phyloP scores from a whole-genome alignment of 2,113 vertebrate species.

The Osmerus mordax region DNA sequence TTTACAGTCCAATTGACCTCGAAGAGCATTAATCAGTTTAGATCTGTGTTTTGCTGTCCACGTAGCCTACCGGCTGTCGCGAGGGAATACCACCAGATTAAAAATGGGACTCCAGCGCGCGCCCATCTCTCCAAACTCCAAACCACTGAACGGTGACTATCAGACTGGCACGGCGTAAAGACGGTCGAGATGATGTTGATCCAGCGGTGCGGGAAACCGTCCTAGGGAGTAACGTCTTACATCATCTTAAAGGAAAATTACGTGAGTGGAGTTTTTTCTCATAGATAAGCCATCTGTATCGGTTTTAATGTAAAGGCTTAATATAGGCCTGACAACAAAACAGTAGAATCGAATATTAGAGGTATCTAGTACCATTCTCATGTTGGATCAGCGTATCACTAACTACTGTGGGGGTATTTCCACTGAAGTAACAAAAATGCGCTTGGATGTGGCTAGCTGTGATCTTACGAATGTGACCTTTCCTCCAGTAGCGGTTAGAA shows the following conservation, averaged over 20 bases:
- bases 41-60: slow-evolving; percentile 6
- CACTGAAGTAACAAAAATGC: too few relatives aligned
- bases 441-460: too few relatives aligned
- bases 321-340: too few relatives aligned
- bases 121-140: slow-evolving; percentile 51
- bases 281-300: neutral
- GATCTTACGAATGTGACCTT: too few relatives aligned
- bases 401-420: too few relatives aligned
- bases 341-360: too few relatives aligned
- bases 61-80: too few relatives aligned
- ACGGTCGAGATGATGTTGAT: slow-evolving; percentile 77
- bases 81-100: neutral
- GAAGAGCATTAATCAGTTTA: too few relatives aligned
- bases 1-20: too few relatives aligned
- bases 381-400: too few relatives aligned
- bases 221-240: slow-evolving; percentile 85
- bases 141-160: slow-evolving; percentile 44
- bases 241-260: slow-evolving; percentile 96
- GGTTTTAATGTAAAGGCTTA: neutral
- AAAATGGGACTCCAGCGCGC: slow-evolving; percentile 41
- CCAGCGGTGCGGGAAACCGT: slow-evolving; percentile 75
- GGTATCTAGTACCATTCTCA: too few relatives aligned
- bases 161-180: slow-evolving; percentile 62
- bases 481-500: too few relatives aligned
- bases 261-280: slow-evolving; percentile 45